Evolutionary conservation across 1,140 invertebrate genomes (phyloP), one percentile per base, ranked within the genome.

Genomic region (Aleiodes sp.): DNA sequence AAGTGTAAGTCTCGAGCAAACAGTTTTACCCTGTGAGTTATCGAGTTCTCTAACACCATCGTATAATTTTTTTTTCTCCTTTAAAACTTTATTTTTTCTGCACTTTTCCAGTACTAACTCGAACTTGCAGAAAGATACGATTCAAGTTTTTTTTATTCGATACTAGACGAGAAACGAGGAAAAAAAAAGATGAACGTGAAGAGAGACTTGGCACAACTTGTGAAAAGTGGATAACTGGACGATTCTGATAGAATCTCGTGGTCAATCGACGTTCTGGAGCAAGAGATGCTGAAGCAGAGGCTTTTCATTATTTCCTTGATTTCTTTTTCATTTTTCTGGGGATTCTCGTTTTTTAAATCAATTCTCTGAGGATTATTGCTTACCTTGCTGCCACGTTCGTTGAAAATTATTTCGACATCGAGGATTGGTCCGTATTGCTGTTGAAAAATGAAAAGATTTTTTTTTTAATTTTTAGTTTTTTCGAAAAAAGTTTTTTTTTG

Each of bases 381-480:
- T 93, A 99, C 97, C 96, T 99, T 99, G 76, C 96, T 98, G 84
- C 98, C 98, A 77, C 98, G 90, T 89, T 99, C 98, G 88, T 99
- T 99, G 90, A 99, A 99, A 85, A 99, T 99, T 81, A 99, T 99
- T 92, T 99, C 98, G 85, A 99, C 97, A 88, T 99, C 97, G 84
- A 98, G 90, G 82, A 99, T 99, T 81, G 93, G 92, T 78, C 98
- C 98, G 90, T 96, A 99, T 94, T 98, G 95, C 96, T 98, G 91
- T 82, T 94, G 94, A 82, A 82, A 87, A 88, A 86, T 86, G 74
- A 78, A 71, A 70, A 43, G 71, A 67, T 76, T 72, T 73, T 81
- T 52, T 46, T 64, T 52, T 76, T 14, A 52, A 39, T n/a, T 21
- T 9, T n/a, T n/a, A n/a, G 28, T 24, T 29, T 57, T 80, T 80